phyloP scores from a whole-genome alignment of 2,888 invertebrate genomes.

The Orchesellides sinensis region DNA sequence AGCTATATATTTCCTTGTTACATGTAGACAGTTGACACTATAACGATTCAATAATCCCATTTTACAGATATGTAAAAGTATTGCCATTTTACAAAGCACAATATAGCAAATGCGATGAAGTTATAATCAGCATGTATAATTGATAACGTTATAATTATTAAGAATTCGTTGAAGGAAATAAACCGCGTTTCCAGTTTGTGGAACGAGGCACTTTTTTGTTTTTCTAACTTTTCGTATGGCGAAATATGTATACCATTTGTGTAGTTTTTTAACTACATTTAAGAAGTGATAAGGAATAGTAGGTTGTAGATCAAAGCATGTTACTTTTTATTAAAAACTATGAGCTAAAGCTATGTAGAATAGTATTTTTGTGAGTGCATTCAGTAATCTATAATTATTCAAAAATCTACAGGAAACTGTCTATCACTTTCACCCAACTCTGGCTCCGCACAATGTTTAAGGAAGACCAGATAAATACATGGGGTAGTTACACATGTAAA shows the following conservation, averaged over 20 bases:
- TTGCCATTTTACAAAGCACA: constrained; percentile 64
- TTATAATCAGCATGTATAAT: neutral
- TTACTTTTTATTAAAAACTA: neutral
- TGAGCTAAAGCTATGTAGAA: neutral
- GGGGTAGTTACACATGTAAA: no score
- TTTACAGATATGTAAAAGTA: constrained; percentile 56
- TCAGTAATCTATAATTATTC: no score
- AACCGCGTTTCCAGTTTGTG: no score
- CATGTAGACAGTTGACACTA: neutral
- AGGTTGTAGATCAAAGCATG: no score
- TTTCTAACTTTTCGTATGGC: neutral
- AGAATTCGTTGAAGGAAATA: no score
- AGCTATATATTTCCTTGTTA: neutral
- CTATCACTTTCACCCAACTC: neutral
- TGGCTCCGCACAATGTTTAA: neutral
- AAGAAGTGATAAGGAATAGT: no score
- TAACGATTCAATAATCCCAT: constrained; percentile 27
- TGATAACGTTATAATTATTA: no score
- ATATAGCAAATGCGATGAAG: constrained; percentile 29
- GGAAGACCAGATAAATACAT: no score
- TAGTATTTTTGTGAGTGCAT: neutral
- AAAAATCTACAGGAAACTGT: no score
- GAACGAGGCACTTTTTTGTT: constrained; percentile 7
- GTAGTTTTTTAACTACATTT: no score
- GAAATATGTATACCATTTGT: neutral